Evolutionary conservation across 2,797 vertebrate genomes (phyloP).

Genomic region (Dermochelys coriacea): DNA sequence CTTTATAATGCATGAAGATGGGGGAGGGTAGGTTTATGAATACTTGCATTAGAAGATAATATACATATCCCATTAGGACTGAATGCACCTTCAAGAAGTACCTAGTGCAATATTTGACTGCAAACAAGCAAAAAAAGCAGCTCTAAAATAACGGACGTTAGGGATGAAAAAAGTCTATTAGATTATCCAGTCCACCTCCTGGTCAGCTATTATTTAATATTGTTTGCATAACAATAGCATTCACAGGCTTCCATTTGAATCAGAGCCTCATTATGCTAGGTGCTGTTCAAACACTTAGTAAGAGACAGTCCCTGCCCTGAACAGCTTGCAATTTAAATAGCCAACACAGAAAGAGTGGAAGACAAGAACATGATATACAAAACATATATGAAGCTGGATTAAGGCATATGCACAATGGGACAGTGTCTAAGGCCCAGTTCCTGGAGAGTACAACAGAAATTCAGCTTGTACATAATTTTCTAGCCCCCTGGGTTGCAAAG

Average conservation of each 20-base stretch:
- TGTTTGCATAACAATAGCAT: neutral
- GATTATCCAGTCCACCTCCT: neutral
- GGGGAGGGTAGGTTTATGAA: neutral
- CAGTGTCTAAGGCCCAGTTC: neutral
- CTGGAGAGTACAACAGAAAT: neutral
- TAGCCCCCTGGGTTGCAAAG: neutral
- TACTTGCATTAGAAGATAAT: neutral
- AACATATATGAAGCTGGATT: neutral
- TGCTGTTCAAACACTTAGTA: neutral
- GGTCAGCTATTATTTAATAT: neutral
- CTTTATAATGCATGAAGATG: neutral
- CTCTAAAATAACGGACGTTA: fast-evolving
- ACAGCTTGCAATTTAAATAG: neutral
- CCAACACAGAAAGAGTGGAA: neutral
- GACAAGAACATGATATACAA: neutral
- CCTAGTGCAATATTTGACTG: neutral
- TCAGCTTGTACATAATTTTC: neutral
- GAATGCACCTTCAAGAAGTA: neutral
- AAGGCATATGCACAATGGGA: neutral
- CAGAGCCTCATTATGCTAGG: neutral
- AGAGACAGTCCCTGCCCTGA: neutral
- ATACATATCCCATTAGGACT: neutral
- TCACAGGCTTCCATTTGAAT: neutral
- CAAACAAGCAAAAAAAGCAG: neutral
- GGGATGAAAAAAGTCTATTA: neutral